Base-by-base conservation (phyloP, 2,113 vertebrate genomes). In the Willisornis vidua region DNA sequence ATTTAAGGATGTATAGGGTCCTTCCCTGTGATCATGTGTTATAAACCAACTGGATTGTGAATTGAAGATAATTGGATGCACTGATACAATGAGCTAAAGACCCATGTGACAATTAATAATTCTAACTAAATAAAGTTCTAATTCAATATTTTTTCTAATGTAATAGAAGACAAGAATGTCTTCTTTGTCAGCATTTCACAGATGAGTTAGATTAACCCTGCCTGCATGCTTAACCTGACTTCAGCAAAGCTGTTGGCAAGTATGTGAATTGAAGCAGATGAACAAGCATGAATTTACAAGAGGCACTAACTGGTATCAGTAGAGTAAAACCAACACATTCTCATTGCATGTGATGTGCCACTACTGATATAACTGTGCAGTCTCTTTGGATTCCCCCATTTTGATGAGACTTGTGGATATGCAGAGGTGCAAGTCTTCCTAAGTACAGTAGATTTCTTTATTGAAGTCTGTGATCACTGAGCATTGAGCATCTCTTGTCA, bases 101-200 rank as follows among this genome's bases (percentile, higher is more conserved):
- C 20, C 20, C 9, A 2, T 26, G 12, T 83, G 71, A 61, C 35
- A 79, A 67, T 85, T 93, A 75, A 35, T 68, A 85, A 82, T 92
- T 87, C 62, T 83, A 68, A 72, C 52, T 85, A 87, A 82, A 87
- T 74, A 81, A 85, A 67, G 48, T 55, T 70, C 16, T 85, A 91
- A 71, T 81, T 89, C n/a, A 78, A 6, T 90, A 29, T 85, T 85
- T 95, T 88, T 89, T 5, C 33, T 55, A 87, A 75, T 39, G 29
- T 54, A 85, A 31, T 26, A 76, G 35, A 58, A 54, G 22, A 74
- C 73, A 77, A 81, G 26, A 65, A 66, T 41, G 11, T 73, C 49
- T 65, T 79, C 58, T 85, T 83, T 75, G 58, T 90, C 22, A 52
- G 35, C 33, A 86, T 90, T 76, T 73, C 58, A 28, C 10, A 41